Evolutionary conservation across 2,113 vertebrate genomes (phyloP), one percentile per base, ranked within the genome.

Genomic region (Tragelaphus strepsiceros): DNA sequence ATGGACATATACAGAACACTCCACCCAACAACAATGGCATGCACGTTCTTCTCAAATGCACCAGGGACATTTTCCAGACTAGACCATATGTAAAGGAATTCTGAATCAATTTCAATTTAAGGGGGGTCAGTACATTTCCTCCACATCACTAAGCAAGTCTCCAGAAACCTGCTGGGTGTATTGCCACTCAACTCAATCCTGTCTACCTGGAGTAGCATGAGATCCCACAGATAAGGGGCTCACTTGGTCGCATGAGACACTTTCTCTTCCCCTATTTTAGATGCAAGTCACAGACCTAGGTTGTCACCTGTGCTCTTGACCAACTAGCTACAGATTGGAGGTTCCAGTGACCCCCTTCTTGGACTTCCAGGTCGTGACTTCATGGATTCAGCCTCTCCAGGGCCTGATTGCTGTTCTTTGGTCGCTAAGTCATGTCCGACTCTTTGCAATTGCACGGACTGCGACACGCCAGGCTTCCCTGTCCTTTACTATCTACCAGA

Each of bases 391-490:
- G 19, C 13, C 62, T 90, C 21, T 0, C 10, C 22, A 3, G 64
- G 56, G 14, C 32, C 28, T 80, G 43, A 43, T 77, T 77, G 39
- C 39, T 24, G 12, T 77, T 26, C 39, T 43, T 77, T 26, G 39
- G 39, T 77, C 0, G 3, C 39, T 26, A 39, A 26, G 39, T 77
- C 71, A 15, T 24, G 21, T 26, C 22, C 0, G 1, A 24, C 22
- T 77, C 39, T 77, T 43, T 77, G 71, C 39, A 43, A 43, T 22
- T 39, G 35, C 71, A 26, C 3, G 2, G 35, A 43, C 35, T 43
- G 35, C 12, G 43, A 43, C 39, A 43, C 22, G 0, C 22, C 71
- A 77, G 71, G 12, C 39, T 77, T 43, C 12, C 39, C 22, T 4
- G 12, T 77, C 71, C 39, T 77, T 77, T 7, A 26, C 71, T 43